Conservation (phyloP, 2,113 vertebrate species). For the Aegotheles bennettii region DNA sequence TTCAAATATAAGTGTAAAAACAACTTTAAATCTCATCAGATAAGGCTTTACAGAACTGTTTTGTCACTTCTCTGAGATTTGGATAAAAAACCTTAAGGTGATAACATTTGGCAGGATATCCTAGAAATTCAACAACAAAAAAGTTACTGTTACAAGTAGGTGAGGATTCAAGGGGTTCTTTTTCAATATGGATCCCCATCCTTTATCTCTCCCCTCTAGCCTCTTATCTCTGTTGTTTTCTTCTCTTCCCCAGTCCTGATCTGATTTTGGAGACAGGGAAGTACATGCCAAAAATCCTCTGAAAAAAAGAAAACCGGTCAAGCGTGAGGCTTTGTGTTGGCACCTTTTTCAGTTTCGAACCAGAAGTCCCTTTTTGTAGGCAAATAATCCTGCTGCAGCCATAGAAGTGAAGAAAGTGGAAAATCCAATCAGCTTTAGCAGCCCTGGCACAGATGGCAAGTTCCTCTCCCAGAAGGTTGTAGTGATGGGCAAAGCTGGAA, state of each 20-base stretch:
- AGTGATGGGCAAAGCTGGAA: conserved; percentile 81
- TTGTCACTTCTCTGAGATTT: neutral
- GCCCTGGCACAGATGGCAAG: conserved; percentile 85
- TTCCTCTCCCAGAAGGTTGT: conserved; percentile 91
- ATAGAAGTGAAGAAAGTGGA: conserved; percentile 76
- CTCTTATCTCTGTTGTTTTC: neutral
- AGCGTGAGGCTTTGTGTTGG: neutral
- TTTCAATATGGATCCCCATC: neutral
- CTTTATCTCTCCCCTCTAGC: neutral
- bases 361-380: conserved; percentile 83
- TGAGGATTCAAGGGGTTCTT: neutral
- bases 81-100: neutral
- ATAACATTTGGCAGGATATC: neutral
- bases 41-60: neutral
- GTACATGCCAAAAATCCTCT: neutral
- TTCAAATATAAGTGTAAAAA: neutral
- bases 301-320: neutral
- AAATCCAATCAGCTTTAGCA: conserved; percentile 82
- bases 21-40: neutral
- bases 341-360: conserved; percentile 51
- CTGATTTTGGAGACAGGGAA: neutral
- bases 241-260: neutral
- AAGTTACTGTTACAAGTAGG: neutral
- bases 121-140: neutral
- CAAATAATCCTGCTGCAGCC: conserved; percentile 72